Percentiles rank a stretch among this genome's conserved stretches.
Conservation (phyloP, 2,888 invertebrate species). For the Serrognathus titanus region DNA sequence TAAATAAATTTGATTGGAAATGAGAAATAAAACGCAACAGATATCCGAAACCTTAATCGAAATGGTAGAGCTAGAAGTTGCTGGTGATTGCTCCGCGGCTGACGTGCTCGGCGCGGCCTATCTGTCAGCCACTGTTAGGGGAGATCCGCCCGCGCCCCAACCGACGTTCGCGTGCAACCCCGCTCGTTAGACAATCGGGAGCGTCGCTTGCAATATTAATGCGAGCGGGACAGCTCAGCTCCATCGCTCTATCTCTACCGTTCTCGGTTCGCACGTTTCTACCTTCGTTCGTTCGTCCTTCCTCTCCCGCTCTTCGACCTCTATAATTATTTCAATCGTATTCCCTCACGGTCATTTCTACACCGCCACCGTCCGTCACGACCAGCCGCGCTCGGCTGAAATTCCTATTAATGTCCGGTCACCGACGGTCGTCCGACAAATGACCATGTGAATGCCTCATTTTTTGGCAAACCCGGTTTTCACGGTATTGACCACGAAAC, state of each 20-base stretch:
- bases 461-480: too few relatives aligned
- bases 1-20: too few relatives aligned
- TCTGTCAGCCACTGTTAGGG: constrained; percentile 36
- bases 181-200: constrained; percentile 45
- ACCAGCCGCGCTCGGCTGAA: constrained; percentile 13
- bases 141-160: constrained; percentile 22
- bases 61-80: constrained; percentile 23
- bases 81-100: constrained; percentile 31
- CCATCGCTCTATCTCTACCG: constrained; percentile 17
- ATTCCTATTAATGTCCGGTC: constrained; percentile 9
- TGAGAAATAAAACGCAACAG: too few relatives aligned
- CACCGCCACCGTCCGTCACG: constrained; percentile 12
- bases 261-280: constrained; percentile 18
- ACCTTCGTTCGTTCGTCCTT: constrained; percentile 6
- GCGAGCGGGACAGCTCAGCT: constrained; percentile 37
- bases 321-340: constrained; percentile 27
- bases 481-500: too few relatives aligned
- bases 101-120: constrained; percentile 30
- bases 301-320: constrained; percentile 15
- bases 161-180: constrained; percentile 35
- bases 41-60: constrained; percentile 6
- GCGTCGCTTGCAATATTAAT: constrained; percentile 45
- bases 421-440: too few relatives aligned
- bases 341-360: constrained; percentile 27
- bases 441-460: too few relatives aligned